These are phyloP conservation scores for Montipora efflorescens DNA, from an alignment of 64 coral and sea anemone species.

Conservation along the genomic window DNA sequence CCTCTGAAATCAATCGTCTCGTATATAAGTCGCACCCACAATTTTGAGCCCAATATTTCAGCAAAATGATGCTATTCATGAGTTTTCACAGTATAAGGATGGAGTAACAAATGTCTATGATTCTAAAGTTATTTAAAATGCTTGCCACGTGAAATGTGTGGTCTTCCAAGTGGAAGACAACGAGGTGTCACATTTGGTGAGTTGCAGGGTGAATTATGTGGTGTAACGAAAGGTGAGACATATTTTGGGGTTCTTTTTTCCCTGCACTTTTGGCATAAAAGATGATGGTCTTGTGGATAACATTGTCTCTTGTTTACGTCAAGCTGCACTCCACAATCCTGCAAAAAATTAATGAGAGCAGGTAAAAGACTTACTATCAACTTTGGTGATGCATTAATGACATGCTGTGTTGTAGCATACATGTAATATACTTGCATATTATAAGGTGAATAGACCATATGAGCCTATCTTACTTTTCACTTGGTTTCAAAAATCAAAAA, in stretches of 20 bases:
- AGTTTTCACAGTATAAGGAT: no score
- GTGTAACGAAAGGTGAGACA: constrained; percentile 13
- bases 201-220: constrained; percentile 13
- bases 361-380: neutral
- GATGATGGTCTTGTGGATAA: constrained; percentile 69
- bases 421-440: no score
- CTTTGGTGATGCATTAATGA: no score
- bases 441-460: no score
- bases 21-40: no score
- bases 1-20: no score
- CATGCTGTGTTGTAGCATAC: no score
- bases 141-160: constrained; percentile 20
- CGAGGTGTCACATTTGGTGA: constrained; percentile 44
- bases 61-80: no score
- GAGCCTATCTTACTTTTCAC: no score
- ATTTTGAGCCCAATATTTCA: no score
- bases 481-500: no score
- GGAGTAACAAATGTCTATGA: no score
- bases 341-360: neutral
- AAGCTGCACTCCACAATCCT: constrained; percentile 81
- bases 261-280: constrained; percentile 68
- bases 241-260: constrained; percentile 53
- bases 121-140: neutral
- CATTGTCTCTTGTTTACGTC: constrained; percentile 61
- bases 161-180: constrained; percentile 23